A percentile compares a stretch with the other conserved stretches of the same genome.
Conservation (phyloP, 2,888 invertebrate genomes). For the Eremobia ochroleuca region DNA sequence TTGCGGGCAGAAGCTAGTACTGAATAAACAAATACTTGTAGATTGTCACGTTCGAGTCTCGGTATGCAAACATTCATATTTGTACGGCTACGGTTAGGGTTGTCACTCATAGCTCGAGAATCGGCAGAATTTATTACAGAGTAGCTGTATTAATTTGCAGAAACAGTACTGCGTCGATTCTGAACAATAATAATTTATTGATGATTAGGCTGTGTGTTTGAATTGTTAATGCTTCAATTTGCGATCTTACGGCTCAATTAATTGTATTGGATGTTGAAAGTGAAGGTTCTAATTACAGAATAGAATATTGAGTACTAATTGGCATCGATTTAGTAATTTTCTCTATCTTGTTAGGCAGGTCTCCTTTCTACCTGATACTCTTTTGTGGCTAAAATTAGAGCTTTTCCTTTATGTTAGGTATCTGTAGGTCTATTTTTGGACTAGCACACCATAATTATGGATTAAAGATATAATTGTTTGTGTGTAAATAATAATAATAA, state of each 20-base stretch:
- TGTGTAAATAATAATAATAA: too few species aligned
- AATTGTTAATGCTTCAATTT: slow-evolving; percentile 24
- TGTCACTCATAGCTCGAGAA: slow-evolving; percentile 7
- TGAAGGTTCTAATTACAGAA: slow-evolving; percentile 6
- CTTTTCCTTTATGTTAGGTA: too few species aligned
- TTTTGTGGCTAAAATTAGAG: not conserved
- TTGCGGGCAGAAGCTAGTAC: not conserved
- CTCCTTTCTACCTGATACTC: not conserved
- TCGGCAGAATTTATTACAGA: slow-evolving; percentile 11
- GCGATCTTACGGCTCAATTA: slow-evolving; percentile 10
- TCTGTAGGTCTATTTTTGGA: too few species aligned
- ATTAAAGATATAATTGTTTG: too few species aligned
- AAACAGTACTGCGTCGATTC: slow-evolving; percentile 6
- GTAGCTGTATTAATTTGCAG: slow-evolving; percentile 24
- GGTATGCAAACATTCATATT: slow-evolving; percentile 18
- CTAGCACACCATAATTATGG: too few species aligned
- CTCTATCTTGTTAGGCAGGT: not conserved
- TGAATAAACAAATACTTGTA: not conserved
- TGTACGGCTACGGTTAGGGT: not conserved
- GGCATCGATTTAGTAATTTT: not conserved
- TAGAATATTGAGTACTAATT: slow-evolving; percentile 4
- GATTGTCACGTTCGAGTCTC: not conserved
- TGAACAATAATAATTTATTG: slow-evolving; percentile 24
- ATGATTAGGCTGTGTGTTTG: slow-evolving; percentile 4
- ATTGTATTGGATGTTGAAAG: slow-evolving; percentile 11